Base-by-base conservation (phyloP, 2,888 invertebrate species). In the Agrotis exclamationis region DNA sequence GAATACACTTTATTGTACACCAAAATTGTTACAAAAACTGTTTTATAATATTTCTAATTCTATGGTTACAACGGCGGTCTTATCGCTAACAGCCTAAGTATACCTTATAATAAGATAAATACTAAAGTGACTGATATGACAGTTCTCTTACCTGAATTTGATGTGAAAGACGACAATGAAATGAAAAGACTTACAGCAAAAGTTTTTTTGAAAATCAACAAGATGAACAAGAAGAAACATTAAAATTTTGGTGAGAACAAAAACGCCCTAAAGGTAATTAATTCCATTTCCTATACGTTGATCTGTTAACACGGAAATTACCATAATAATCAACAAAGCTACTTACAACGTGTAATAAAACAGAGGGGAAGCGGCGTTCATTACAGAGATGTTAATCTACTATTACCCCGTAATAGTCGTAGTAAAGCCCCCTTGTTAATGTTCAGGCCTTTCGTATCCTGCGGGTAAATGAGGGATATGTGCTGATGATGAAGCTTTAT, bases 361-460 rank as follows among this genome's bases (percentile, higher is more conserved):
- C 20, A 22, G 59, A 33, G 68, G 82, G 71, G 58, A 67, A 44
- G 16, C 47, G 63, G 39, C 11, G 33, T 54, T 83, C 83, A 67
- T 85, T 83, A 74, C 53, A 24, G 45, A 71, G 80, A 80, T 85
- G 65, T 45, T 74, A 85, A 83, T 83, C 81, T 76, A 58, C 65
- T 70, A 72, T 76, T 80, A 83, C 67, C 66, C 62, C 58, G 72
- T 80, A 74, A 76, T 50, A 63, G 48, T 57, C 3, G 39, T 68
- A 63, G 53, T 79, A 70, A 69, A 76, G 62, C 60, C 63, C 54
- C 60, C 62, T 50, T 66, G 76, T 72, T 74, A 74, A 78, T 63
- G 67, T 63, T 82, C 53, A 3, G 9, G 44, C 24, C 47, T n/a
- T 56, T 63, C 22, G 54, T 62, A 62, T 62, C 56, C 53, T 79